A percentile compares a stretch with the other conserved stretches of the same genome.
Evolutionary conservation across 1,140 invertebrate genomes (phyloP).

Genomic region (Mycetomoellerius zeteki): DNA sequence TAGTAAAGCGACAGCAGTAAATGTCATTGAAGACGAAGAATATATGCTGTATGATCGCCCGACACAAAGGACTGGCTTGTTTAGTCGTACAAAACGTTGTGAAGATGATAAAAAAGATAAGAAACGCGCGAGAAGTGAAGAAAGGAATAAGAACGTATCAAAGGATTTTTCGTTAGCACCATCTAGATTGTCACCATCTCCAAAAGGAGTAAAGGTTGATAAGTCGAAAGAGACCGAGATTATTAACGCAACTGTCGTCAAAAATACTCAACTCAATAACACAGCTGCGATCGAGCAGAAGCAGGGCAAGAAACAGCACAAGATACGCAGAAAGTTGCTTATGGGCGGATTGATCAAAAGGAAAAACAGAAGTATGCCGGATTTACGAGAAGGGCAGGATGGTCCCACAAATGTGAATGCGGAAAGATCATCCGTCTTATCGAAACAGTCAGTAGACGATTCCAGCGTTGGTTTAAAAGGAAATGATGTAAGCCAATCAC

Average conservation of each 20-base stretch:
- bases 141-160: constrained; percentile 91
- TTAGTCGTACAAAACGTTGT: constrained; percentile 89
- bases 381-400: constrained; percentile 92
- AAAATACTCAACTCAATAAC: constrained; percentile 67
- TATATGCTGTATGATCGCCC: constrained; percentile 90
- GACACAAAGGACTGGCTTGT: constrained; percentile 90
- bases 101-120: constrained; percentile 92
- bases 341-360: constrained; percentile 96
- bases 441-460: constrained; percentile 91
- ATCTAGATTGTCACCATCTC: constrained; percentile 86
- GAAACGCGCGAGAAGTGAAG: constrained; percentile 94
- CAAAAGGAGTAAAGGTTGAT: constrained; percentile 88
- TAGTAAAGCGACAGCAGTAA: constrained; percentile 88
- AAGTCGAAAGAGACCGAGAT: constrained; percentile 88
- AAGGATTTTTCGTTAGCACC: constrained; percentile 90
- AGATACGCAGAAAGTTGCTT: constrained; percentile 94
- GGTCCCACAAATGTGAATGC: constrained; percentile 77
- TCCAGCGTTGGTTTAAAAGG: constrained; percentile 90
- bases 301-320: constrained; percentile 95
- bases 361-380: constrained; percentile 97
- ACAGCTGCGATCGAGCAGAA: constrained; percentile 88
- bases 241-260: constrained; percentile 47
- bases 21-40: constrained; percentile 91
- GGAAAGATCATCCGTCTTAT: constrained; percentile 84
- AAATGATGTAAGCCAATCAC: constrained; percentile 87